phyloP scores from a whole-genome alignment of 2,113 vertebrate genomes.

The Chaetodon auriga region DNA sequence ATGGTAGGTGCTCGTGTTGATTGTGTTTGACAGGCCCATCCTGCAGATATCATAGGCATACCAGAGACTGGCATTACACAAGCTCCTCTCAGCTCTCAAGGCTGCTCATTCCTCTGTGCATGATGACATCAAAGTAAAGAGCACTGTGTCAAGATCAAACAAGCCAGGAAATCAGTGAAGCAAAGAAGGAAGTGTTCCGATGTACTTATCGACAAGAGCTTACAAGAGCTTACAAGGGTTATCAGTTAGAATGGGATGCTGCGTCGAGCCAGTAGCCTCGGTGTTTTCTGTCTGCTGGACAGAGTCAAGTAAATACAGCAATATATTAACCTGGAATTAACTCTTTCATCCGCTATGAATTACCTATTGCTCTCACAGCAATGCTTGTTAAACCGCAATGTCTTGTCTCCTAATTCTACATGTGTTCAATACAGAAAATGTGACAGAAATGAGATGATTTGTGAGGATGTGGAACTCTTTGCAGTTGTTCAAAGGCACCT shows the following conservation, averaged over 20 bases:
- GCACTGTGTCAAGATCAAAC: constrained; percentile 67
- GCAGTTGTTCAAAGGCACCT: too few relatives aligned
- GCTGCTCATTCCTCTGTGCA: constrained; percentile 42
- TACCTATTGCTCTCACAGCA: too few relatives aligned
- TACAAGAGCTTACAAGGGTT: constrained; percentile 60
- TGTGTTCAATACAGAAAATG: background rate
- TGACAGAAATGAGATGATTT: background rate
- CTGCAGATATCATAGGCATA: constrained; percentile 36
- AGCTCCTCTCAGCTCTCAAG: constrained; percentile 38
- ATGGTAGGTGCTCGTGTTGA: constrained; percentile 23
- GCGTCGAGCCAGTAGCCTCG: constrained; percentile 9
- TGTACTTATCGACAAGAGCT: constrained; percentile 68
- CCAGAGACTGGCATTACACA: constrained; percentile 37
- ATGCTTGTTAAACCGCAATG: too few relatives aligned
- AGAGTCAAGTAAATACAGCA: background rate
- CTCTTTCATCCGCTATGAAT: background rate
- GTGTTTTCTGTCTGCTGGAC: constrained; percentile 6
- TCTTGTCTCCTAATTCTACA: background rate
- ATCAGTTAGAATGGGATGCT: constrained; percentile 29
- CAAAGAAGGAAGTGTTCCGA: constrained; percentile 65
- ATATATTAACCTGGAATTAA: background rate
- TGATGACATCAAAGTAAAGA: constrained; percentile 72
- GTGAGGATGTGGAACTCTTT: too few relatives aligned
- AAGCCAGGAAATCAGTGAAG: constrained; percentile 51
- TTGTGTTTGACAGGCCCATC: constrained; percentile 42